A percentile compares a stretch with the other conserved stretches of the same genome.
These are phyloP conservation scores for Salmo trutta DNA, from an alignment of 2,797 vertebrate genomes.

Conservation along the genomic window DNA sequence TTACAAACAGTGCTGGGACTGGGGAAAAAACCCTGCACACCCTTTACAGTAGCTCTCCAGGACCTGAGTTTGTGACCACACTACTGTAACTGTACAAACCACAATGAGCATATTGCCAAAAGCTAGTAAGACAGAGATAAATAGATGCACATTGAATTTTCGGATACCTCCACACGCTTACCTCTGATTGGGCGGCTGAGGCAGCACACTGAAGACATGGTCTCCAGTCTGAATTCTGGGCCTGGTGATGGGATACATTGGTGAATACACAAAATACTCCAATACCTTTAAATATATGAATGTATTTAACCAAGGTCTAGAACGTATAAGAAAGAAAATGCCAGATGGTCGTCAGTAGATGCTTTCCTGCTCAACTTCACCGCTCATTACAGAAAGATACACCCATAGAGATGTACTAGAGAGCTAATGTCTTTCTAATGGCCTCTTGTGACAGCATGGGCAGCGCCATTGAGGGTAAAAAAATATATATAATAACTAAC, in stretches of 20 bases:
- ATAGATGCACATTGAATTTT: background rate
- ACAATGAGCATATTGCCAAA: background rate
- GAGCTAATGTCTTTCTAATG: no score
- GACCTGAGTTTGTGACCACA: background rate
- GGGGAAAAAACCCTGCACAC: background rate
- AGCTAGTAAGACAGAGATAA: background rate
- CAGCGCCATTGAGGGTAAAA: no score
- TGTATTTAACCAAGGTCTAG: background rate
- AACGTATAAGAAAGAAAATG: background rate
- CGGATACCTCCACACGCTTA: conserved; percentile 22
- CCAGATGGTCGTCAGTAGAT: background rate
- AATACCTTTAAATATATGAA: background rate
- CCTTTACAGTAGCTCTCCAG: background rate
- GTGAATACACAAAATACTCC: conserved; percentile 7
- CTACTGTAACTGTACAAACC: background rate
- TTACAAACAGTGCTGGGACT: background rate
- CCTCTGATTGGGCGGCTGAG: conserved; percentile 52
- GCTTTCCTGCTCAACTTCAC: background rate
- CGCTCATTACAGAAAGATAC: background rate
- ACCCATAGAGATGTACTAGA: no score
- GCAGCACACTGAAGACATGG: conserved; percentile 46
- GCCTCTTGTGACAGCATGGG: no score
- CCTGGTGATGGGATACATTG: conserved; percentile 43
- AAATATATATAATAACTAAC: no score
- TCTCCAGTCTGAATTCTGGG: conserved; percentile 58